Evolutionary conservation across 2,888 invertebrate genomes (phyloP), one percentile per base, ranked within the genome.

Genomic region (Dynastes maya): DNA sequence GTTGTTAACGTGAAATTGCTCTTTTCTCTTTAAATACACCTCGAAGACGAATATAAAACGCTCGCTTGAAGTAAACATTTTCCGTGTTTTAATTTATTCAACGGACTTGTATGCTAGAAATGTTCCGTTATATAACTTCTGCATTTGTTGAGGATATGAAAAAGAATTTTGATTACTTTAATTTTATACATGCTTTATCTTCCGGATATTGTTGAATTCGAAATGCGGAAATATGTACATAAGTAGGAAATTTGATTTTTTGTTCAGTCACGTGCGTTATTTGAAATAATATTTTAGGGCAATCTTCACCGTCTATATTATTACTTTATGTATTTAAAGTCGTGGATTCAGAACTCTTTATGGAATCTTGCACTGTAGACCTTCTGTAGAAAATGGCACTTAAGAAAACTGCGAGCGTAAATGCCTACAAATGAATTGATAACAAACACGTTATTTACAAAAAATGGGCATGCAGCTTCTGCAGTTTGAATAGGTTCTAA

Each of bases 1-100:
- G 68, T 8, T 51, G 51, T 68, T 68, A 68, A 51, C 29, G 51
- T 68, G 45, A 67, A 67, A 16, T 40, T 67, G 11, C 40, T 67
- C 51, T 68, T 68, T 68, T 53, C 68, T 68, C 29, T 68, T 51
- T 32, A 68, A 32, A 51, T 27, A 6, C 27, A 51, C 51, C 27
- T 29, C 27, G 16, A 27, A 68, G 51, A 68, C 29, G 51, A 68
- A 29, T 68, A 51, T 16, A 68, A 68, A 8, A n/a, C 49, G 22
- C 37, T 53, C 2, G 5, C 6, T 53, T 53, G 55, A 58, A 29
- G 6, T 68, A 68, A 51, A 32, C 68, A 51, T 53, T 68, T 68
- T 51, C 51, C 51, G 29, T 53, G 29, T 68, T 27, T 11, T 32
- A 4, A 13, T 68, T 29, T 68, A 68, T 68, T 22, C 37, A n/a